Conservation (phyloP, 1,140 invertebrate species). For the Drosophila sechellia region DNA sequence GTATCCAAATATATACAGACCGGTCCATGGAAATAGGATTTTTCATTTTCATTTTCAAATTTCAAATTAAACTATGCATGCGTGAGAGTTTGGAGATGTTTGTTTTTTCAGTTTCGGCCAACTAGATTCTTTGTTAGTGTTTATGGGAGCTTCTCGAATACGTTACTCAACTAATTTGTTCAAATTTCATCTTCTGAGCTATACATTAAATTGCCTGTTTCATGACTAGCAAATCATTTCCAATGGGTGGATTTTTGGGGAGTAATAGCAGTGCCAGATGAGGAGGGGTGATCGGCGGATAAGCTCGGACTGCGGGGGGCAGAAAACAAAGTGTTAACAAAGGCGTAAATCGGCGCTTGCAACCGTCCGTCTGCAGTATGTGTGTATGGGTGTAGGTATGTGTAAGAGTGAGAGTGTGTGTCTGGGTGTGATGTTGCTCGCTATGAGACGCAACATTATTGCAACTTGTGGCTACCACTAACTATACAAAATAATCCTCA, state of each 20-base stretch:
- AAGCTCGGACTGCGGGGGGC: conserved; percentile 3
- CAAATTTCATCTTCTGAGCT: conserved; percentile 54
- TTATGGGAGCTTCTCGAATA: conserved; percentile 38
- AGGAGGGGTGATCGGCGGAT: neutral
- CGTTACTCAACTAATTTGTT: conserved; percentile 53
- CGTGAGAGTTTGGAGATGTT: conserved; percentile 20
- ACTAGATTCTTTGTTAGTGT: conserved; percentile 34
- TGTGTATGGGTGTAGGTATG: conserved; percentile 18
- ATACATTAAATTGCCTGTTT: conserved; percentile 74
- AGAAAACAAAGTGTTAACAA: conserved; percentile 27
- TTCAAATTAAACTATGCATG: conserved; percentile 37
- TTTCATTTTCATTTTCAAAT: neutral
- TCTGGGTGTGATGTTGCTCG: conserved; percentile 75
- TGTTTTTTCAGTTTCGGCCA: conserved; percentile 19
- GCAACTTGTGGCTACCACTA: conserved; percentile 78
- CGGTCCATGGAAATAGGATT: conserved; percentile 33
- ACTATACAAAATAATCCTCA: conserved; percentile 74
- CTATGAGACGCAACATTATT: conserved; percentile 78
- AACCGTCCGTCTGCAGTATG: conserved; percentile 9
- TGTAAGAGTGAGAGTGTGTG: conserved; percentile 51
- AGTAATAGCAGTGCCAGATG: conserved; percentile 24
- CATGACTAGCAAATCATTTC: conserved; percentile 76
- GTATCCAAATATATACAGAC: conserved; percentile 57
- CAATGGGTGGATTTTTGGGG: conserved; percentile 35
- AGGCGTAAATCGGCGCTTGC: conserved; percentile 28